A percentile compares a stretch with the other conserved stretches of the same genome.
These are phyloP conservation scores for Acanthosepion esculentum DNA, from an alignment of 2,888 invertebrate genomes.

Conservation along the genomic window DNA sequence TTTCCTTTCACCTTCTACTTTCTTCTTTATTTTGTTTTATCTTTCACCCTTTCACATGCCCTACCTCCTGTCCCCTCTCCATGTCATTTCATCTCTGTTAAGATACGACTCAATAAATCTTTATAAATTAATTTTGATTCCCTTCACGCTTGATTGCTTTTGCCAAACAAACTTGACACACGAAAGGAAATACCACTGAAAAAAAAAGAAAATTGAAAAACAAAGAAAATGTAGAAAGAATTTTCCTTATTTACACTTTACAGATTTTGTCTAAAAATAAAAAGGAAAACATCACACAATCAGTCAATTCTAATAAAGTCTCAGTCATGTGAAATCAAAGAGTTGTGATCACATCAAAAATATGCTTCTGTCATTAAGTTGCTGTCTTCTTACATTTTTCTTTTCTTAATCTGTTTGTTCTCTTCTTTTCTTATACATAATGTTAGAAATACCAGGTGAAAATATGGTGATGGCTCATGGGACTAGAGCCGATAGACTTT, in stretches of 20 bases:
- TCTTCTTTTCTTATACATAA: no score
- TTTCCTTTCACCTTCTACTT: neutral
- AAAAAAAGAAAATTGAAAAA: neutral
- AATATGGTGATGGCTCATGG: no score
- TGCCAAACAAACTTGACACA: slow-evolving; percentile 20
- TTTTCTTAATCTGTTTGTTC: no score
- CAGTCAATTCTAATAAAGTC: no score
- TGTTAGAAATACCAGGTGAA: no score
- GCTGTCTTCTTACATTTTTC: no score
- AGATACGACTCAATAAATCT: no score
- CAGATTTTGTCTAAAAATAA: neutral
- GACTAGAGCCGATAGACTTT: no score
- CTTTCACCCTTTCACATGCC: neutral
- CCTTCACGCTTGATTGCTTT: neutral
- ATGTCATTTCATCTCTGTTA: neutral
- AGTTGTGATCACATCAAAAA: no score
- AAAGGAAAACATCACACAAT: no score
- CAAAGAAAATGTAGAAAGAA: neutral
- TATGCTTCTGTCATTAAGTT: no score
- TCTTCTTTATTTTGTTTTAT: neutral
- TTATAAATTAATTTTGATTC: neutral
- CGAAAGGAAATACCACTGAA: neutral
- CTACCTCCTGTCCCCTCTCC: neutral
- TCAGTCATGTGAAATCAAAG: no score
- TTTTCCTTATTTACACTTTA: neutral